Base-by-base conservation (phyloP, 1,140 invertebrate species). In the Diuraphis noxia region DNA sequence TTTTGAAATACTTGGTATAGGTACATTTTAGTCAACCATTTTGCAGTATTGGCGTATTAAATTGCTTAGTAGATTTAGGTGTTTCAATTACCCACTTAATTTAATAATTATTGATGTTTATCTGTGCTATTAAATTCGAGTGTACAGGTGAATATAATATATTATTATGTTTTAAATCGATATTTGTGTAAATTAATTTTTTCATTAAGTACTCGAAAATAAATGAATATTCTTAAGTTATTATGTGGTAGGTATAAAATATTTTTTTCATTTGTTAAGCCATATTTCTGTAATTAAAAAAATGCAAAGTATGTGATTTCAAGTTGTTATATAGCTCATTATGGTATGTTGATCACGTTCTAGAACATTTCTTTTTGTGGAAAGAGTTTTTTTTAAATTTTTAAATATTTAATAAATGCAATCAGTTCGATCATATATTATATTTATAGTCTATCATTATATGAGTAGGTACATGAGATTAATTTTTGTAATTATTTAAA, bases 331-430 rank as follows among this genome's bases (percentile, higher is more conserved):
- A 41, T 30, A 30, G 41, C n/a, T 89, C 92, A 93, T 85, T 92
- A 93, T 92, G 93, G 41, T 77, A 40, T 77, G 56, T 38, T 77
- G 25, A 89, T 72, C 40, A 89, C 46, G 85, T 86, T 86, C 85
- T 17, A 34, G 85, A 86, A 86, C 85, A 86, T 52, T 86, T 38
- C 9, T 23, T 52, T 86, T 85, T 43, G 43, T 49, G 8, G n/a
- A 85, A n/a, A 84, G 41, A 84, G 41, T 1, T 72, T 13, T 72
- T 13, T n/a, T n/a, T 4, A 72, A 41, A 82, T 23, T 82, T 41
- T 40, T 19, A 30, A 82, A 85, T 85, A 49, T 85, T 85, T 46
- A 43, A 85, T 8, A 85, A 85, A 82, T 41, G 40, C 23, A n/a
- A 82, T 41, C 10, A 38, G 25, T 41, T 82, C 13, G 40, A 79